Conservation (phyloP, 2,113 vertebrate genomes). For the Haliaeetus leucogaster region DNA sequence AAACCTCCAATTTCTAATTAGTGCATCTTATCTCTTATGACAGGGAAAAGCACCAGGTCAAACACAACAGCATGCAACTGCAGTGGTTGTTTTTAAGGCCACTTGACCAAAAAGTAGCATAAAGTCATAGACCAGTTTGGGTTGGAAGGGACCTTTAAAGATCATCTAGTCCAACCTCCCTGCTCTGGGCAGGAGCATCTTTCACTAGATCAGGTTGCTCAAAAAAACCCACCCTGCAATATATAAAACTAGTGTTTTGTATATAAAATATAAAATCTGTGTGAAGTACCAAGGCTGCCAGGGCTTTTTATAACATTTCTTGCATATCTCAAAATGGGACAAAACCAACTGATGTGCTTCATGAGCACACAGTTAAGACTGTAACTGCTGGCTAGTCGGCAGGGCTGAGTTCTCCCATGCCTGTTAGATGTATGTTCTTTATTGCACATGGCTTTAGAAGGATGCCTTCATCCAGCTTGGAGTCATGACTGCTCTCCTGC, state of each 20-base stretch:
- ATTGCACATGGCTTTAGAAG: background rate
- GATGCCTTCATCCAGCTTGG: background rate
- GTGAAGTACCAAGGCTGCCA: background rate
- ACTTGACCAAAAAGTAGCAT: background rate
- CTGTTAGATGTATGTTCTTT: background rate
- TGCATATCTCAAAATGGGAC: background rate
- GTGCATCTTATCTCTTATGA: background rate
- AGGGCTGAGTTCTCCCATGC: background rate
- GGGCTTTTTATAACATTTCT: background rate
- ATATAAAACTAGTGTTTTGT: background rate
- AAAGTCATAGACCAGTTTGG: background rate
- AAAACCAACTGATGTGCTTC: background rate
- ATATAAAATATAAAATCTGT: background rate
- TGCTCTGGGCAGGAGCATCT: background rate
- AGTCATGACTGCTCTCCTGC: background rate
- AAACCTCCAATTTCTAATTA: background rate
- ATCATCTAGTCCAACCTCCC: background rate
- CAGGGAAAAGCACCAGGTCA: background rate
- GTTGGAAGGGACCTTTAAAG: background rate
- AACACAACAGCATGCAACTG: background rate
- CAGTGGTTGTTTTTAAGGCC: background rate
- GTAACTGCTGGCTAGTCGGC: fast-evolving
- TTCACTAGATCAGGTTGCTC: background rate
- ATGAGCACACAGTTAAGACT: background rate
- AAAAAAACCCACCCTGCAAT: background rate